Base-by-base conservation (phyloP, 1,140 invertebrate genomes). In the Ceratosolen solmsi region DNA sequence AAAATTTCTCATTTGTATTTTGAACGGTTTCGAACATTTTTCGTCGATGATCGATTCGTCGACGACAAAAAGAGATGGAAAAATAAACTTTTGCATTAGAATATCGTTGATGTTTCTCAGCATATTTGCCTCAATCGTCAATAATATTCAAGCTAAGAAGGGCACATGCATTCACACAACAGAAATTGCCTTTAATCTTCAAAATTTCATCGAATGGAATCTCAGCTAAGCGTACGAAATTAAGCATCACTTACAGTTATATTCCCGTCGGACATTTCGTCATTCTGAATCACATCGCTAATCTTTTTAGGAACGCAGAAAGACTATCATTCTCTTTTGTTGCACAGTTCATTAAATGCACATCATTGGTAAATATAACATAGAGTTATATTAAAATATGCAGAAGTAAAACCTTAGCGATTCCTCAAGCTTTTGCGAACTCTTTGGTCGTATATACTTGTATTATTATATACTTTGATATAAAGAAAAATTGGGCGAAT, bases 251-350 rank as follows among this genome's bases (percentile, higher is more conserved):
- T 46, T 71, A n/a, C 46, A 72, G 11, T 72, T 72, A 72, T 20
- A 25, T 51, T 51, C 30, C 56, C 33, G 27, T 36, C 4, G 0
- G 13, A 11, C 0, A 1, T 72, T 15, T 51, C 46, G 7, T 30
- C n/a, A 2, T 51, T 72, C 27, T 51, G 4, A 72, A 49, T 30
- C 25, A 54, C 11, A 72, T 56, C 41, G 13, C 30, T 4, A 30
- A 74, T 56, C 30, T 30, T 56, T 38, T 54, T 58, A 58, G 51
- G 72, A 74, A 74, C 51, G 51, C 20, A 36, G 51, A 56, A 74
- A 33, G 33, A 56, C 41, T 36, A 74, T 74, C 51, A 56, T 74
- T 74, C 51, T 56, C 49, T 56, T 74, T 76, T 25, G n/a, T 63
- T 27, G 38, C 33, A 27, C 25, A 63, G 38, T 27, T 60, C 11